Evolutionary conservation across 2,888 invertebrate species (phyloP).

Genomic region (Tigriopus californicus): DNA sequence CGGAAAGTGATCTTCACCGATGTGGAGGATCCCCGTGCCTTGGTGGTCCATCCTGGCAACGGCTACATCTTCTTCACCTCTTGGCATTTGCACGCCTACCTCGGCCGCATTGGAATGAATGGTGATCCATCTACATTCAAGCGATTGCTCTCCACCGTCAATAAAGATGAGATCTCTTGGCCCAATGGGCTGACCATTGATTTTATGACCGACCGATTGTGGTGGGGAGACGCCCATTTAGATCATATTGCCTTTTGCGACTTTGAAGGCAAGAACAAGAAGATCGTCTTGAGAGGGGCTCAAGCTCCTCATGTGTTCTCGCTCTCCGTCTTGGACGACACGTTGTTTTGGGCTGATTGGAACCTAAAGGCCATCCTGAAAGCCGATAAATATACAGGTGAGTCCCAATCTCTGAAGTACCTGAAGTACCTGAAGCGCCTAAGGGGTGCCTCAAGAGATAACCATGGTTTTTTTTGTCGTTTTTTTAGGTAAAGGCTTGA

Average conservation of each 20-base stretch:
- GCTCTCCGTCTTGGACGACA: constrained; percentile 77
- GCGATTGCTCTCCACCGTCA: constrained; percentile 66
- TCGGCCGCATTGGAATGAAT: constrained; percentile 92
- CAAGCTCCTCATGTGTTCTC: constrained; percentile 90
- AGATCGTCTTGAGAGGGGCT: constrained; percentile 53
- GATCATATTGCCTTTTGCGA: constrained; percentile 91
- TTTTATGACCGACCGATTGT: constrained; percentile 81
- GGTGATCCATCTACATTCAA: constrained; percentile 57
- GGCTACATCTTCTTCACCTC: constrained; percentile 88
- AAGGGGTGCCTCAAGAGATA: too few relatives aligned
- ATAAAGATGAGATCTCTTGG: constrained; percentile 74
- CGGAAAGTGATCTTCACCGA: constrained; percentile 63
- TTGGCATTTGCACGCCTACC: constrained; percentile 82
- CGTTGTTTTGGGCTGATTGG: constrained; percentile 94
- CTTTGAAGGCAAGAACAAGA: constrained; percentile 70
- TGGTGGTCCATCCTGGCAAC: constrained; percentile 81
- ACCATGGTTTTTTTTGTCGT: too few relatives aligned
- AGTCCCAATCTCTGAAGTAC: too few relatives aligned
- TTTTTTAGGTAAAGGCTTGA: constrained; percentile 35
- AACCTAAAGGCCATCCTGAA: constrained; percentile 76
- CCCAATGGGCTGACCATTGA: constrained; percentile 93
- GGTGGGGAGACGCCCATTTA: constrained; percentile 95
- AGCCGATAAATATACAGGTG: constrained; percentile 70
- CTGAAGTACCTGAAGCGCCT: too few relatives aligned
- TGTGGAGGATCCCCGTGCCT: constrained; percentile 79